Evolutionary conservation across 2,113 vertebrate genomes (phyloP).

Genomic region (Plectropomus leopardus): DNA sequence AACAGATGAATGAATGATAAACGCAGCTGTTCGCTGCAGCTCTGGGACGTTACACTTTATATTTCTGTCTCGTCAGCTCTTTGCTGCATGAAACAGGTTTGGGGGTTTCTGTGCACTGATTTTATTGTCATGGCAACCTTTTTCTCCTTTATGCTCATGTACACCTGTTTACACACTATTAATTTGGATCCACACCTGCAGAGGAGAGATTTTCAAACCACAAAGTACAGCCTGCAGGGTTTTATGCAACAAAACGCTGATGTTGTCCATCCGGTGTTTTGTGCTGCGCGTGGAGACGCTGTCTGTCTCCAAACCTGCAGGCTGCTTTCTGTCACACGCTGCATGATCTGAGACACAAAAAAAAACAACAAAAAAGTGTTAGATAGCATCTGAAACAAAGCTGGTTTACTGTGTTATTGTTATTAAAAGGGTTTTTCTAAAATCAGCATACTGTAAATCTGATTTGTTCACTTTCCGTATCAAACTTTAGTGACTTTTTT

Average conservation of each 20-base stretch:
- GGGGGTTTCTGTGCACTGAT: not conserved
- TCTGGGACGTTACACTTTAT: not conserved
- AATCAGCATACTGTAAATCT: not conserved
- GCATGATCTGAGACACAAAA: no score
- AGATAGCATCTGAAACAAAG: no score
- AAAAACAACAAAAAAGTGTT: no score
- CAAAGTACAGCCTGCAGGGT: not conserved
- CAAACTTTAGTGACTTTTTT: not conserved
- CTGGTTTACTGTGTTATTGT: no score
- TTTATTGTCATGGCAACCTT: not conserved
- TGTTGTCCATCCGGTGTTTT: not conserved
- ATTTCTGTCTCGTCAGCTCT: no score
- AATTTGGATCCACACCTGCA: constrained; percentile 2
- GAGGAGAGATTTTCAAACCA: not conserved
- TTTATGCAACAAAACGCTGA: constrained; percentile 1
- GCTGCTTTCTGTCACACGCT: no score
- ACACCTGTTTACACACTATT: constrained; percentile 17
- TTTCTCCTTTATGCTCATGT: no score
- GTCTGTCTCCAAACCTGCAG: not conserved
- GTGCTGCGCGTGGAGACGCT: not conserved
- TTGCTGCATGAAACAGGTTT: not conserved
- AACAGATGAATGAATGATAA: no score
- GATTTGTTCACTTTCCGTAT: not conserved
- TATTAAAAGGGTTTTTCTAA: not conserved
- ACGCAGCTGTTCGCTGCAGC: no score